phyloP scores from a whole-genome alignment of 2,797 vertebrate species.

The Huso huso region DNA sequence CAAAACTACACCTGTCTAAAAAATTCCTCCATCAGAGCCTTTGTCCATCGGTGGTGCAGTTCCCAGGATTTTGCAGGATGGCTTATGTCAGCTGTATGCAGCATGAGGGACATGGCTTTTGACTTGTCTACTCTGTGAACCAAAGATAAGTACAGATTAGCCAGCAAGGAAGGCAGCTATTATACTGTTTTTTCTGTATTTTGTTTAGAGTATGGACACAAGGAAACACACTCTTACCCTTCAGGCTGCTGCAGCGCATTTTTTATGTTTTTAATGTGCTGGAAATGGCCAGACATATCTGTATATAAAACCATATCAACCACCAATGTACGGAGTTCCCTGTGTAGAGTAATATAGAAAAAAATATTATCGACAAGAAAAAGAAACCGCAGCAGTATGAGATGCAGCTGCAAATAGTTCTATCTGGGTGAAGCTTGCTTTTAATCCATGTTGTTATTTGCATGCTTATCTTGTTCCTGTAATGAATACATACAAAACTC shows the following conservation, averaged over 20 bases:
- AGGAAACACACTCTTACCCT: conserved; percentile 60
- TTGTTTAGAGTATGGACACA: conserved; percentile 6
- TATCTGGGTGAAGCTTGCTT: too few relatives aligned
- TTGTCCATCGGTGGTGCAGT: conserved; percentile 90
- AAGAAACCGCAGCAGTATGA: too few relatives aligned
- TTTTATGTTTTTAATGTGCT: conserved; percentile 94
- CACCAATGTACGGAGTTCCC: conserved; percentile 87
- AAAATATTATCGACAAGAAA: too few relatives aligned
- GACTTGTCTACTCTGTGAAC: conserved; percentile 84
- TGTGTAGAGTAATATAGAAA: conserved; percentile 29
- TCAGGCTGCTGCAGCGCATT: conserved; percentile 80
- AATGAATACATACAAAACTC: too few relatives aligned
- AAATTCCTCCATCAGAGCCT: conserved; percentile 96
- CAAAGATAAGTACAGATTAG: conserved; percentile 15
- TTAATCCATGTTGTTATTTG: too few relatives aligned
- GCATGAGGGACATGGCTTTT: conserved; percentile 92
- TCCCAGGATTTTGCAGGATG: conserved; percentile 92
- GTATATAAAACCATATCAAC: conserved; percentile 98
- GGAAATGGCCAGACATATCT: conserved; percentile 97
- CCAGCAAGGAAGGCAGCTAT: too few relatives aligned
- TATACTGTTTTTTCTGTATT: too few relatives aligned
- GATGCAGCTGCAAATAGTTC: too few relatives aligned
- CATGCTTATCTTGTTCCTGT: too few relatives aligned
- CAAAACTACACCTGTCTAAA: conserved; percentile 76
- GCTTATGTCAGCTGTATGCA: conserved; percentile 96